phyloP scores from a whole-genome alignment of 2,888 invertebrate genomes.

The Himalopsyche anomala region DNA sequence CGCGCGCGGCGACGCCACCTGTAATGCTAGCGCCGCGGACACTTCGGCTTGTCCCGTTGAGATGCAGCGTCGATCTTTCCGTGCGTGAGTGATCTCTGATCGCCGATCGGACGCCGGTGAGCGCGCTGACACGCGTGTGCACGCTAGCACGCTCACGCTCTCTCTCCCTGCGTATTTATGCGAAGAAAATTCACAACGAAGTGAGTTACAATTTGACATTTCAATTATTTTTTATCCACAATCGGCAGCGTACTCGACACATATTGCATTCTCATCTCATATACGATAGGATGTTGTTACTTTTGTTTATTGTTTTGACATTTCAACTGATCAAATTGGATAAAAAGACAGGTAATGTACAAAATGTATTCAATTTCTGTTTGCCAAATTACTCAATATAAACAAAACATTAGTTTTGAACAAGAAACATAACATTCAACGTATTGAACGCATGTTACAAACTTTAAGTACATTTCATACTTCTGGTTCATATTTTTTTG shows the following conservation, averaged over 20 bases:
- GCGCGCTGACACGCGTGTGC: slow-evolving; percentile 50
- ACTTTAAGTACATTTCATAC: too few species aligned
- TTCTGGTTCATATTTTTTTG: too few species aligned
- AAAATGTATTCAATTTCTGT: too few species aligned
- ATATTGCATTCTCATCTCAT: slow-evolving; percentile 6
- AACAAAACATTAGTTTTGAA: too few species aligned
- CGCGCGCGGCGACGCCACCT: slow-evolving; percentile 35
- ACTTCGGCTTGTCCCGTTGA: neutral
- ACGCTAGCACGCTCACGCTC: slow-evolving; percentile 50
- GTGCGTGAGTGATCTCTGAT: slow-evolving; percentile 39
- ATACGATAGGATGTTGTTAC: slow-evolving; percentile 13
- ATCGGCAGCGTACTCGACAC: neutral
- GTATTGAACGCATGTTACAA: too few species aligned
- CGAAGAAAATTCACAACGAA: slow-evolving; percentile 64
- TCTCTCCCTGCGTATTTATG: slow-evolving; percentile 58
- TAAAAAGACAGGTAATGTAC: too few species aligned
- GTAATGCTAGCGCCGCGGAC: slow-evolving; percentile 28
- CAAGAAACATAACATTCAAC: too few species aligned
- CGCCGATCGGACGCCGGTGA: slow-evolving; percentile 21
- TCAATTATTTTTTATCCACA: slow-evolving; percentile 11
- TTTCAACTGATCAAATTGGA: neutral
- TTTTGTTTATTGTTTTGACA: slow-evolving; percentile 44
- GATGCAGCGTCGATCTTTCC: neutral
- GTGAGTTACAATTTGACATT: slow-evolving; percentile 57
- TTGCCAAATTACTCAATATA: too few species aligned